Base-by-base conservation (phyloP, 2,888 invertebrate genomes). In the Cremastobaeus sp. region DNA sequence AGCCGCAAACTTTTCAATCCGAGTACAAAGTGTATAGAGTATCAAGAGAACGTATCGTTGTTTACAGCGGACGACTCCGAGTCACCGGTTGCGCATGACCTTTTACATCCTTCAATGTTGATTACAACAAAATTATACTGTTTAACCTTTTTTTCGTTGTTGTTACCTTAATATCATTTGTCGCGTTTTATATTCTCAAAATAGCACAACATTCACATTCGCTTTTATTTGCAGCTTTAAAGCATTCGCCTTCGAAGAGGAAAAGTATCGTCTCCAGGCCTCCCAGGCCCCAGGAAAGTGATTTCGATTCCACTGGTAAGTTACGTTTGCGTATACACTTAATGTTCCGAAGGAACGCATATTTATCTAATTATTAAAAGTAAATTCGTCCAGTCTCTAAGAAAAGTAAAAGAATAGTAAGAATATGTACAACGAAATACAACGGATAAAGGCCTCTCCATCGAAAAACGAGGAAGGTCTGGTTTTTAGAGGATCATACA, bases 211-310 rank as follows among this genome's bases (percentile, higher is more conserved):
- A 5, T 25, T 25, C 25, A 8, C 9, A 32, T 30, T 17, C 9
- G n/a, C 17, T 52, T 43, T 65, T 14, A 54, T 54, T 65, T 68
- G 8, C 68, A 68, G 68, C 68, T n/a, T 68, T 69, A 39, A 69
- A 69, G 47, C 69, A 68, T 50, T 57, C 66, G 35, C 66, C 66
- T 1, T 68, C 66, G 43, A 68, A 68, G 12, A 68, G 68, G 45
- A 68, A 59, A 68, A 68, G 68, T 30, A 68, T 68, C 18, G 20
- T 57, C 21, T 59, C 68, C 1, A 59, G 43, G 32, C 68, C 59
- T 5, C 59, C 21, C 14, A 68, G 68, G 68, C 57, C 68, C 0
- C 35, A 43, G 21, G 68, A 68, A 59, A 68, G 68, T 52, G 68
- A 68, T 15, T 68, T 68, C 15, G 68, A 68, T 48, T 59, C 68